Evolutionary conservation across 2,888 invertebrate species (phyloP), one percentile per base, ranked within the genome.

Genomic region (Fragum sueziense): DNA sequence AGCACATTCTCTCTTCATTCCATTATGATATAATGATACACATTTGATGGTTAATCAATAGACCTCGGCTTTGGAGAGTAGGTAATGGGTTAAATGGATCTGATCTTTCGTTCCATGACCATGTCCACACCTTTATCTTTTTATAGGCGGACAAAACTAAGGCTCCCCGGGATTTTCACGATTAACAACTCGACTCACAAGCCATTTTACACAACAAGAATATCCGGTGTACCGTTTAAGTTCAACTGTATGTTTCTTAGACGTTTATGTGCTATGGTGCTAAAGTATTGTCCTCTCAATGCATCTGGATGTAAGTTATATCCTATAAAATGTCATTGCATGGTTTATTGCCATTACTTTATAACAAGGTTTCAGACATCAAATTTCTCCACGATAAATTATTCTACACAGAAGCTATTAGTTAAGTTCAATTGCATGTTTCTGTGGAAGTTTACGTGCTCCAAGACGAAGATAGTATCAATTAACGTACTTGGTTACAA

Each of bases 401-500:
- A n/a, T n/a, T n/a, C n/a, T n/a, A n/a, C n/a, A n/a, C n/a, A n/a
- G n/a, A n/a, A n/a, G n/a, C n/a, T n/a, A n/a, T n/a, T n/a, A n/a
- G n/a, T n/a, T n/a, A n/a, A n/a, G n/a, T 47, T 47, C 47, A 47
- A 47, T 47, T 47, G 47, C 47, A 47, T 47, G 47, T 47, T 47
- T 47, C 47, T 47, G 2, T n/a, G 47, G 57, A 57, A 57, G 27
- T 29, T 57, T 29, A 57, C 57, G 57, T 57, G 57, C 57, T 57
- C 57, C 17, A 20, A 29, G 27, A 29, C 57, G 17, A 29, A 25
- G 29, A 29, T 57, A 57, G 27, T 29, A 57, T 57, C 57, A 25
- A 57, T 57, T 57, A 57, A 25, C 57, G 57, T 57, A 25, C 29
- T 29, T 17, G 27, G 61, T 31, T 33, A 61, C 61, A 61, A 61